Base-by-base conservation (phyloP, 2,797 vertebrate genomes). In the Periparus ater region DNA sequence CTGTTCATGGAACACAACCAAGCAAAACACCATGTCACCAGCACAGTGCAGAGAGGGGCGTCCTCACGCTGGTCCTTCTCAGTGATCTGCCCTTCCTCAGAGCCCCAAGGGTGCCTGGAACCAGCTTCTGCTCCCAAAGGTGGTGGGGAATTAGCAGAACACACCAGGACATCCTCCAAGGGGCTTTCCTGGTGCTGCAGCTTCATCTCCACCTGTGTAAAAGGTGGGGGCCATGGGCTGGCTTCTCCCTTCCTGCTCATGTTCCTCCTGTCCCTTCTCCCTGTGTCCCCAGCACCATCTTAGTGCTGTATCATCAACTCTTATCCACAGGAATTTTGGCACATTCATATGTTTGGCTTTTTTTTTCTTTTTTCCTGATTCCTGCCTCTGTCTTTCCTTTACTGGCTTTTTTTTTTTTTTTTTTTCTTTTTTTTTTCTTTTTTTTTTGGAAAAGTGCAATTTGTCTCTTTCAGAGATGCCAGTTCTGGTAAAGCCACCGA, bases 221-320 rank as follows among this genome's bases (percentile, higher is more conserved):
- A 87, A 85, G 0, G 1, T 15, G 34, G 73, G 44, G 51, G 48
- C 40, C 25, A 3, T 6, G 51, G 0, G 2, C 32, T 76, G 84
- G 55, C 30, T 45, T 88, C 50, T 50, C 34, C 42, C 7, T 44
- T 85, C 29, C n/a, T 62, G 54, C 38, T 54, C 40, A 2, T 1
- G 15, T 75, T 73, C 66, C 63, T 88, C 73, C 30, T 19, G 42
- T 50, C 66, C 66, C 50, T 80, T 53, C 40, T 86, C 30, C 54
- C 30, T 0, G 0, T 13, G 58, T 66, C 40, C 42, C 26, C 0
- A 2, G 1, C 25, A 58, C 61, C 2, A 0, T 19, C 48, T 51
- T 0, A 1, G 62, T 71, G 77, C 30, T 77, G 80, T 25, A 66
- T 27, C 29, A 22, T 6, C 34, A n/a, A 22, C 47, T 78, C 60